Evolutionary conservation across 2,888 invertebrate genomes (phyloP), one percentile per base, ranked within the genome.

Genomic region (Drosophila leonis): DNA sequence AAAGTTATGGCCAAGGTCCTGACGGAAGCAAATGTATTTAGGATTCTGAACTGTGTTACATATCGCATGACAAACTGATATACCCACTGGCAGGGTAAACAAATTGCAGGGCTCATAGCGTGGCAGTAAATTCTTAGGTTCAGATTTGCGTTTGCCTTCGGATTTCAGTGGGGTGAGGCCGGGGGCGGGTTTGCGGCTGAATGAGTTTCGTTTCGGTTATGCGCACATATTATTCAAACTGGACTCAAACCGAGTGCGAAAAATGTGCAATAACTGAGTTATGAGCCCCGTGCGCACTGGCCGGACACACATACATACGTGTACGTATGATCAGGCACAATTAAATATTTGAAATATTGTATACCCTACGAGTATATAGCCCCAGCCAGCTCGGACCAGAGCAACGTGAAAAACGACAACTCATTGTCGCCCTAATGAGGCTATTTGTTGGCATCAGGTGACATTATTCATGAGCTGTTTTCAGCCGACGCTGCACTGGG

Each of bases 371-470:
- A n/a, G n/a, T n/a, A n/a, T 41, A 10, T 35, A 15, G 20, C n/a
- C n/a, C n/a, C n/a, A n/a, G n/a, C n/a, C n/a, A n/a, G n/a, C n/a
- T n/a, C n/a, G n/a, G n/a, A n/a, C n/a, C 41, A 12, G 1, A 29
- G 13, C 55, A 20, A 27, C 55, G 62, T 51, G 48, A 63, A 62
- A 29, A 68, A 78, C 63, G 56, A 64, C 41, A 42, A 29, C 54
- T 42, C 69, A 65, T 65, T 69, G 76, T 48, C 62, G 56, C 41
- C 77, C 44, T 70, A 81, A 72, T 57, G 65, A 65, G 65, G 44
- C 69, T 49, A 72, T 80, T 80, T 78, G 69, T 60, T 66, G 68
- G 54, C 74, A 54, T 67, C 80, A 64, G 75, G 51, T 78, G 80
- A 73, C 80, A 78, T 78, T 79, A 65, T 70, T 79, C 66, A 79